Evolutionary conservation across 2,113 vertebrate genomes (phyloP).

Genomic region (Hucho hucho): DNA sequence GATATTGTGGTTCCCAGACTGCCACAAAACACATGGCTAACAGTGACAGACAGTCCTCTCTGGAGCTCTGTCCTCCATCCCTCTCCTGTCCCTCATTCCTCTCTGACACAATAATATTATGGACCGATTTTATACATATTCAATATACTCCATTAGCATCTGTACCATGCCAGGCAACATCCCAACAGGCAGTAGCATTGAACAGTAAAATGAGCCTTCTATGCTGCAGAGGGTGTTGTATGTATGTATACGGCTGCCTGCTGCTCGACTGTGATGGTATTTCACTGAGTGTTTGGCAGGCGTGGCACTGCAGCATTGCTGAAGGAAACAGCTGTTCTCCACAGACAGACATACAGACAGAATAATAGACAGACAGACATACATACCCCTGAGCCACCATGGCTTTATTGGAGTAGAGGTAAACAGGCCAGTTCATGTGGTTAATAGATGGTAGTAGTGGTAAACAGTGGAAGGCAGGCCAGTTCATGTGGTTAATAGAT

Average conservation of each 20-base stretch:
- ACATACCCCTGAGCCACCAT: too few relatives aligned
- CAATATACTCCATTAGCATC: neutral
- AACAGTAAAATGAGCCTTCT: constrained; percentile 22
- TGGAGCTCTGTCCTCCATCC: neutral
- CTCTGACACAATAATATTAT: neutral
- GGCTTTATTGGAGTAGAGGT: too few relatives aligned
- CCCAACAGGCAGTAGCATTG: neutral
- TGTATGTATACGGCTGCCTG: too few relatives aligned
- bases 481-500: neutral
- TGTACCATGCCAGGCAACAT: constrained; percentile 5
- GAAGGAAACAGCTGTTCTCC: constrained; percentile 40
- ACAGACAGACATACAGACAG: constrained; percentile 12
- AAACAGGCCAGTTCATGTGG: neutral
- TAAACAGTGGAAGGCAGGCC: neutral
- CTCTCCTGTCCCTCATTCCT: neutral
- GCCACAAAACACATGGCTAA: constrained; percentile 23
- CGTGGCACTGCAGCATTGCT: constrained; percentile 61
- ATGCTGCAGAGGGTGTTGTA: neutral
- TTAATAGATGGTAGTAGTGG: neutral
- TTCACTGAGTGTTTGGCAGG: constrained; percentile 58
- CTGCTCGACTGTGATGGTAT: constrained; percentile 13
- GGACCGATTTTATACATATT: neutral
- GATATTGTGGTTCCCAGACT: constrained; percentile 22
- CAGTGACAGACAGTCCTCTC: constrained; percentile 7
- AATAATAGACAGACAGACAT: constrained; percentile 20